These are phyloP conservation scores for Drosophila melanosoma DNA, from an alignment of 2,888 invertebrate genomes.

Conservation along the genomic window DNA sequence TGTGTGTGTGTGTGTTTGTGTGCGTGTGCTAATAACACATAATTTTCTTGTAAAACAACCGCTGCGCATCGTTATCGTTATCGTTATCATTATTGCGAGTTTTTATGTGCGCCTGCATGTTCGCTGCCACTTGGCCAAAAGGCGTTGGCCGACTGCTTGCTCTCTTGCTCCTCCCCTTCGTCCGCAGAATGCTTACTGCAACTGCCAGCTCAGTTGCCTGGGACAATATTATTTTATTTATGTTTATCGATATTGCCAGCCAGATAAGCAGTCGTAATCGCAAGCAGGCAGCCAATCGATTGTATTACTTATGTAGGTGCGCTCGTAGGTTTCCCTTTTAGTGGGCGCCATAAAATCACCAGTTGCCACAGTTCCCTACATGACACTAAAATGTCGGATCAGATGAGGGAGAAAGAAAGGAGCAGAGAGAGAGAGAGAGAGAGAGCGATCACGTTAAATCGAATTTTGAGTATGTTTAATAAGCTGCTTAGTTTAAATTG, in stretches of 20 bases:
- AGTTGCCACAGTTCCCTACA: conserved; percentile 22
- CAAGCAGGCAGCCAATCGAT: conserved; percentile 32
- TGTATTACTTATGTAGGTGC: conserved; percentile 46
- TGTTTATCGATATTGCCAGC: conserved; percentile 75
- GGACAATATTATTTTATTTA: conserved; percentile 78
- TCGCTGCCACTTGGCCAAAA: conserved; percentile 52
- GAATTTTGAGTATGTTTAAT: not conserved
- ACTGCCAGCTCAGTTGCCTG: conserved; percentile 37
- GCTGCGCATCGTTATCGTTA: conserved; percentile 80
- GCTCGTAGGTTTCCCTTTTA: conserved; percentile 76
- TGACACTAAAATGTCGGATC: conserved; percentile 6
- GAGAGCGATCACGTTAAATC: not conserved
- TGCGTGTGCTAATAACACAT: conserved; percentile 76
- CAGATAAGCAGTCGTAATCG: conserved; percentile 68
- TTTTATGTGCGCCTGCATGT: conserved; percentile 80
- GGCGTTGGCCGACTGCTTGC: conserved; percentile 26
- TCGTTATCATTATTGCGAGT: conserved; percentile 77
- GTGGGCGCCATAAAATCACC: conserved; percentile 67
- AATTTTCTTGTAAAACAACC: conserved; percentile 82
- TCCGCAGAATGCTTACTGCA: not conserved
- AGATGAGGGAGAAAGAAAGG: not conserved
- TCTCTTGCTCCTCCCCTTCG: no score
- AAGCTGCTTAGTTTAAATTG: not conserved
- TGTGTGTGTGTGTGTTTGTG: conserved; percentile 1
- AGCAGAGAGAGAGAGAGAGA: not conserved